Evolutionary conservation across 1,140 invertebrate species (phyloP).

Genomic region (Eriosoma lanigerum): DNA sequence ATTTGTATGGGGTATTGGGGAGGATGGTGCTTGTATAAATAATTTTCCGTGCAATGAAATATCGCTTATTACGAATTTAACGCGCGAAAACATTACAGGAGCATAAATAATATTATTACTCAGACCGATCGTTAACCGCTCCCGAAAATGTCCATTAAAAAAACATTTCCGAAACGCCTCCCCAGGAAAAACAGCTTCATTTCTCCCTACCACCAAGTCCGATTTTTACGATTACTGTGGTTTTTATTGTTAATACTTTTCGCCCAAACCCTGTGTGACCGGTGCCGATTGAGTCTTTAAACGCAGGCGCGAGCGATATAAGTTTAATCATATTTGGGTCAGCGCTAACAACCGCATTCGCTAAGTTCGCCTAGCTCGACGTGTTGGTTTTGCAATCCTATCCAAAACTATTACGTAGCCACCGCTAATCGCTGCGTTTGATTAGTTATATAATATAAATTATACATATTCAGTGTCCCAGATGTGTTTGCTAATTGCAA

Average conservation of each 20-base stretch:
- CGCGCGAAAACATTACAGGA: neutral
- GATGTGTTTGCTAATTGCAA: too few species aligned
- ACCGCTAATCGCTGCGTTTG: neutral
- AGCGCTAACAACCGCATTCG: neutral
- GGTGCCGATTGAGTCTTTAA: neutral
- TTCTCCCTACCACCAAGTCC: neutral
- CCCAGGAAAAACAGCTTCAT: constrained; percentile 1
- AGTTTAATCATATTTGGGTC: constrained; percentile 15
- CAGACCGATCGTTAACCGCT: constrained; percentile 6
- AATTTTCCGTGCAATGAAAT: constrained; percentile 1
- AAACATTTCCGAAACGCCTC: constrained; percentile 31
- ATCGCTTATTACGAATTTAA: constrained; percentile 25
- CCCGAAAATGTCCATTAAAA: constrained; percentile 14
- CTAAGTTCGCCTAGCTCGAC: neutral
- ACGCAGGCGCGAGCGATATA: neutral
- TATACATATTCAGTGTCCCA: too few species aligned
- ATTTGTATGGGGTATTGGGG: neutral
- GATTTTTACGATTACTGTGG: constrained; percentile 6
- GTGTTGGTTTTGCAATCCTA: too few species aligned
- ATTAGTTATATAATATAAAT: too few species aligned
- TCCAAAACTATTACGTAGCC: neutral
- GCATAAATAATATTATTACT: constrained; percentile 14
- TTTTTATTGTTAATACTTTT: constrained; percentile 35
- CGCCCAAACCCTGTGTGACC: neutral
- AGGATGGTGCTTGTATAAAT: neutral